A percentile compares a stretch with the other conserved stretches of the same genome.
Evolutionary conservation across 1,140 invertebrate genomes (phyloP).

Genomic region (Tachypleus tridentatus): DNA sequence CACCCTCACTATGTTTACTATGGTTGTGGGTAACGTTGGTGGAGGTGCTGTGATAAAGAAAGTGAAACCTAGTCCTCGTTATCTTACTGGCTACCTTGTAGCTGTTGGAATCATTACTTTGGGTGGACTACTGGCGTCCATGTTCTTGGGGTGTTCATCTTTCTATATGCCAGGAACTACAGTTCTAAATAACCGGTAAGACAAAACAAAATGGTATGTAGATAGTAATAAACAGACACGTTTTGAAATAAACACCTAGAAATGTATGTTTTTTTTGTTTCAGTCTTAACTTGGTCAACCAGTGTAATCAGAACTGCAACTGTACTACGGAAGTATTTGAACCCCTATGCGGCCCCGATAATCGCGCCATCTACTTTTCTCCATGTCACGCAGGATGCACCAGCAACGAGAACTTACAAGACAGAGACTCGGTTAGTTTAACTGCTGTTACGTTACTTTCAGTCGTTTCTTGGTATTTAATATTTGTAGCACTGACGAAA

Average conservation of each 20-base stretch:
- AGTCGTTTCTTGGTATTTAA: too few species aligned
- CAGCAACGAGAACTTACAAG: not conserved
- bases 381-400: constrained; percentile 75
- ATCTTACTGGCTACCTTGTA: constrained; percentile 57
- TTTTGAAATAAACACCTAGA: not conserved
- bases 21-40: constrained; percentile 51
- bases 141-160: constrained; percentile 50
- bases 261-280: not conserved
- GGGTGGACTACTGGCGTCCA: constrained; percentile 48
- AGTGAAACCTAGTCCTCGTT: constrained; percentile 52
- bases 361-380: constrained; percentile 58
- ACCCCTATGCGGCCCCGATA: constrained; percentile 59
- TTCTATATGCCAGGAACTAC: not conserved
- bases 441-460: too few species aligned
- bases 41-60: constrained; percentile 57
- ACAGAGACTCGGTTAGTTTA: not conserved
- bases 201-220: too few species aligned
- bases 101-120: constrained; percentile 50
- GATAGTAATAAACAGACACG: not conserved
- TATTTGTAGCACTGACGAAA: too few species aligned
- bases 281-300: not conserved
- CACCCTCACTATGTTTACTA: constrained; percentile 50
- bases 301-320: constrained; percentile 6
- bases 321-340: constrained; percentile 14
- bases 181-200: not conserved